Percentiles rank a stretch among this genome's conserved stretches.
These are phyloP conservation scores for Cosmorhoe ocellata DNA, from an alignment of 2,888 invertebrate genomes.

Conservation along the genomic window DNA sequence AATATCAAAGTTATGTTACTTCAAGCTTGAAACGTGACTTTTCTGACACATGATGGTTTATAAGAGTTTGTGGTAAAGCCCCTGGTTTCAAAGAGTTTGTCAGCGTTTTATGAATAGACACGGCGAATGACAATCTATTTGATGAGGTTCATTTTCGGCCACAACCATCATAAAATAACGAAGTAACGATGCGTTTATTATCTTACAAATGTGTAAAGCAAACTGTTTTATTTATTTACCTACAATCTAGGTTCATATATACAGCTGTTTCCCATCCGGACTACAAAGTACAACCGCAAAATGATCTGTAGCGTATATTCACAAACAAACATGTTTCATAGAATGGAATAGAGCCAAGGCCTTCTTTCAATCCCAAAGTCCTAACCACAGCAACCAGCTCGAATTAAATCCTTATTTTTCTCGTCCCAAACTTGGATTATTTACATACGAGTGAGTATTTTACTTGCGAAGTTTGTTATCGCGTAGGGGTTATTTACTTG, in stretches of 20 bases:
- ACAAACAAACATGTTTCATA: conserved; percentile 6
- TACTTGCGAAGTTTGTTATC: conserved; percentile 5
- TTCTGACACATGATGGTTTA: too few species aligned
- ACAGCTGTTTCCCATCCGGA: background rate
- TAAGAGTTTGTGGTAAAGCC: too few species aligned
- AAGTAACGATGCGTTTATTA: too few species aligned
- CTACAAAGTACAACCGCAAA: conserved; percentile 11
- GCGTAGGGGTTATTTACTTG: conserved; percentile 5
- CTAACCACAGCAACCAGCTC: conserved; percentile 7
- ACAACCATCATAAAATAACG: too few species aligned
- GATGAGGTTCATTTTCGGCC: too few species aligned
- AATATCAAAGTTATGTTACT: too few species aligned
- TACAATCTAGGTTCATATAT: background rate
- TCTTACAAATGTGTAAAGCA: too few species aligned
- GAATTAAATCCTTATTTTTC: conserved; percentile 14
- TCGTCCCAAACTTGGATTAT: conserved; percentile 12
- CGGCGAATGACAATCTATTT: too few species aligned
- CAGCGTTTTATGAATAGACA: too few species aligned
- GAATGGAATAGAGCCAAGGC: conserved; percentile 12
- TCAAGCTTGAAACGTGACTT: too few species aligned
- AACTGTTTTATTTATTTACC: too few species aligned
- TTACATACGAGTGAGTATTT: conserved; percentile 15
- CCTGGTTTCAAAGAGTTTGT: too few species aligned
- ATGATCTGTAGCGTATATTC: conserved; percentile 7
- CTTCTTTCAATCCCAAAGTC: background rate